Base-by-base conservation (phyloP, 1,140 invertebrate genomes). In the Camponotus floridanus region DNA sequence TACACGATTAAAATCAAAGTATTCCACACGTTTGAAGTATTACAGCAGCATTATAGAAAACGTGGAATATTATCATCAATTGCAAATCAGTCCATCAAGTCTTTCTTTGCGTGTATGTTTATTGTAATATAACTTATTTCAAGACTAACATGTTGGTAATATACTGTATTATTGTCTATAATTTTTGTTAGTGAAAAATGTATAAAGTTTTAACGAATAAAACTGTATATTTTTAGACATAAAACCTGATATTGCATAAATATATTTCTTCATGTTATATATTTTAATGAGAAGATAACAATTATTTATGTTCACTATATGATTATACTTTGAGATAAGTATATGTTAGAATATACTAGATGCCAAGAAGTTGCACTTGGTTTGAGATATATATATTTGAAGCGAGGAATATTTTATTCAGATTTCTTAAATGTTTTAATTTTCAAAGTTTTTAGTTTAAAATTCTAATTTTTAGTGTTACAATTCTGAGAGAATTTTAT, bases 161-260 rank as follows among this genome's bases (percentile, higher is more conserved):
- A 48, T 83, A 71, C 15, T 48, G 18, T 18, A 42, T 57, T 55
- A 65, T 84, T 86, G 68, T 84, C 42, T 42, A 78, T 76, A 76
- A 78, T 70, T 51, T 51, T 87, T 68, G 67, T 88, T 86, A 88
- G 55, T 48, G 31, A 33, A 65, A 15, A 61, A 68, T 85, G 59
- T 85, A 87, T 76, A 76, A 76, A 87, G 71, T 76, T 85, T 76
- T 70, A 86, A 48, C 64, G 55, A 74, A 87, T 78, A 81, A 70
- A 83, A 73, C 18, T 91, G 71, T 88, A 88, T 81, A 90, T 86
- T 88, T 85, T 90, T 88, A 88, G 67, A 84, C 61, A 70, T 90
- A 87, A 86, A 59, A 15, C 26, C 68, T 76, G 48, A 70, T 88
- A 81, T 74, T 68, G 84, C 31, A 87, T 71, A 86, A 80, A 80